Base-by-base conservation (phyloP, 2,113 vertebrate species). In the Arizona elegans region DNA sequence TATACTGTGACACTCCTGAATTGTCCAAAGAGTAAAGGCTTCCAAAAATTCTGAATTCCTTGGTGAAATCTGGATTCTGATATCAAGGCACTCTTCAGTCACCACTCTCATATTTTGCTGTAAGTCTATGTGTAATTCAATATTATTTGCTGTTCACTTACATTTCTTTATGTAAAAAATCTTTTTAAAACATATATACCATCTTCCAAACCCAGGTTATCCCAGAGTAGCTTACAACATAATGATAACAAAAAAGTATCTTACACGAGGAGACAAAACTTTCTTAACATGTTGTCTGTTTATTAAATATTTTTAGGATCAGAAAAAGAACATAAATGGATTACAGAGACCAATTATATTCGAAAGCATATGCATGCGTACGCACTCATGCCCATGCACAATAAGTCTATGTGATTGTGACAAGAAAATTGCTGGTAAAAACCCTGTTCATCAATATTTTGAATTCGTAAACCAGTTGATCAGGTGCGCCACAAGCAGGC, bases 111-210 rank as follows among this genome's bases (percentile, higher is more conserved):
- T 0, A 0, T 85, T 10, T 56, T 3, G 8, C 21, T 56, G 29
- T 0, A 3, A 1, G 93, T 88, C 92, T 4, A 93, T 55, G 86
- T 92, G 15, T 55, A 55, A 33, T 23, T 55, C 87, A n/a, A 92
- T 54, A 47, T 6, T 85, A 15, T 19, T 93, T 29, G 81, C 88
- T 86, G 19, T 19, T 92, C 29, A 89, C 90, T 93, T 87, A 81
- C 13, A 43, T 81, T 81, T 70, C 10, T n/a, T 70, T 38, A 70
- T 38, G 7, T 81, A 21, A 81, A 38, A 38, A 43, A 81, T 81
- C 7, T 81, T 81, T 81, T 81, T 43, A 21, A 81, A 81, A 81
- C 33, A 81, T 38, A 81, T 43, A 43, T 43, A 3, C 33, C 75
- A 43, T 43, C 75, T 38, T 81, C 17, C 75, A 81, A 81, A 81